A percentile compares a stretch with the other conserved stretches of the same genome.
These are phyloP conservation scores for Zhuqinia jingwanae DNA, from an alignment of 2,888 invertebrate genomes.

Conservation along the genomic window DNA sequence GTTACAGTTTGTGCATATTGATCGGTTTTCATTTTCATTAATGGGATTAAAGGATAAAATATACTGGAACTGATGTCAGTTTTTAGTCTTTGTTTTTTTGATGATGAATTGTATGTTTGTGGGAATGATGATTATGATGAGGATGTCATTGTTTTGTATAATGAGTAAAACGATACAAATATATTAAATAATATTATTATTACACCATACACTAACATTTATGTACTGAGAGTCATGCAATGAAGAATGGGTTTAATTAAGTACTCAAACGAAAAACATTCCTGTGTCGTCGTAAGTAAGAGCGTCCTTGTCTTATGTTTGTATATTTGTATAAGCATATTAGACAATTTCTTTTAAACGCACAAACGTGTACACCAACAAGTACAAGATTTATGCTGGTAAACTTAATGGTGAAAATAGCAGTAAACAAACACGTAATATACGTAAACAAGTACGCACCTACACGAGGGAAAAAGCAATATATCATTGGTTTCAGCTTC, in stretches of 20 bases:
- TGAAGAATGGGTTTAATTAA: conserved; percentile 48
- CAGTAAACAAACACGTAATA: neutral
- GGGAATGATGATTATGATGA: too few relatives aligned
- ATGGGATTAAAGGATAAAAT: conserved; percentile 19
- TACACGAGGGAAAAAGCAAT: conserved; percentile 41
- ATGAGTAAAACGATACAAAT: neutral
- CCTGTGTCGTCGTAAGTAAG: neutral
- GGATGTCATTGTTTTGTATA: neutral
- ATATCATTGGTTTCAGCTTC: conserved; percentile 69
- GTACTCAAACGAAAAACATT: conserved; percentile 13
- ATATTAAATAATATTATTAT: too few relatives aligned
- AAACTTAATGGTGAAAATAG: neutral
- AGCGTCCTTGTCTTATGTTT: too few relatives aligned
- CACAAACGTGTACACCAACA: neutral
- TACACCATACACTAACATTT: too few relatives aligned
- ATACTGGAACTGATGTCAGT: neutral
- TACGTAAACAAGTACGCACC: conserved; percentile 3
- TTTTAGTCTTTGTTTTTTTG: neutral
- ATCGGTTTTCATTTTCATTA: conserved; percentile 26
- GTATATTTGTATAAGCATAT: too few relatives aligned
- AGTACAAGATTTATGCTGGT: neutral
- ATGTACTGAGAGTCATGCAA: neutral
- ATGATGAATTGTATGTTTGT: neutral
- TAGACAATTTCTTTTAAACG: conserved; percentile 54
- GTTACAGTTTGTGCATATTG: neutral